Percentiles rank a stretch among this genome's conserved stretches.
Conservation (phyloP, 2,113 vertebrate genomes). For the Oryzias melastigma region DNA sequence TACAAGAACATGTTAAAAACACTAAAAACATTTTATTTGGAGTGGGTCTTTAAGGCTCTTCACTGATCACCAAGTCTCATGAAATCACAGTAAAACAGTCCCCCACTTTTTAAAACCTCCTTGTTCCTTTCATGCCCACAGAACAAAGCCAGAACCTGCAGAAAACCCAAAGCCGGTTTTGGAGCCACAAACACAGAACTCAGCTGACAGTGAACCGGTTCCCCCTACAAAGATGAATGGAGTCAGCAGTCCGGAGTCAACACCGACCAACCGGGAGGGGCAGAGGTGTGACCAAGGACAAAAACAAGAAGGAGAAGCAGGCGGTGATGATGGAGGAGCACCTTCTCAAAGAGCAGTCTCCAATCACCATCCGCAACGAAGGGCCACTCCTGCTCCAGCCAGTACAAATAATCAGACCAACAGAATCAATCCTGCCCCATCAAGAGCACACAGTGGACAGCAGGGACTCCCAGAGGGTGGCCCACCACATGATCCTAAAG, state of each 20-base stretch:
- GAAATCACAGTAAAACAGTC: no score
- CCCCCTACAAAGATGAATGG: slow-evolving; percentile 65
- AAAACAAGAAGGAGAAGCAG: slow-evolving; percentile 20
- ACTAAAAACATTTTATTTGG: no score
- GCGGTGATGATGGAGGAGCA: slow-evolving; percentile 17
- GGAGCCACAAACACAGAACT: slow-evolving; percentile 69
- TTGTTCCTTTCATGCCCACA: slow-evolving; percentile 24
- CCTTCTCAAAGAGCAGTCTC: neutral
- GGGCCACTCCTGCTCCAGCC: slow-evolving; percentile 69
- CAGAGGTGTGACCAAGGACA: slow-evolving; percentile 23
- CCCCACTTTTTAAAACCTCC: neutral
- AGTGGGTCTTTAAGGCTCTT: no score
- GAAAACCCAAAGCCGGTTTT: slow-evolving; percentile 69
- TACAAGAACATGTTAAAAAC: no score
- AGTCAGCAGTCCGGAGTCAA: slow-evolving; percentile 23
- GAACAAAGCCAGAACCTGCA: slow-evolving; percentile 72
- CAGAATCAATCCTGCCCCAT: slow-evolving; percentile 15
- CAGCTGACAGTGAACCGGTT: slow-evolving; percentile 28
- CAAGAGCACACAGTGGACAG: slow-evolving; percentile 34
- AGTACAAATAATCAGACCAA: slow-evolving; percentile 48
- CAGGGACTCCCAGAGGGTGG: slow-evolving; percentile 49
- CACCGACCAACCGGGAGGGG: slow-evolving; percentile 30
- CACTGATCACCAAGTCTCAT: no score
- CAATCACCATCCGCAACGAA: slow-evolving; percentile 80
- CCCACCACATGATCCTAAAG: slow-evolving; percentile 12